Conservation (phyloP, 2,797 vertebrate genomes). For the Macropus fuliginosus region DNA sequence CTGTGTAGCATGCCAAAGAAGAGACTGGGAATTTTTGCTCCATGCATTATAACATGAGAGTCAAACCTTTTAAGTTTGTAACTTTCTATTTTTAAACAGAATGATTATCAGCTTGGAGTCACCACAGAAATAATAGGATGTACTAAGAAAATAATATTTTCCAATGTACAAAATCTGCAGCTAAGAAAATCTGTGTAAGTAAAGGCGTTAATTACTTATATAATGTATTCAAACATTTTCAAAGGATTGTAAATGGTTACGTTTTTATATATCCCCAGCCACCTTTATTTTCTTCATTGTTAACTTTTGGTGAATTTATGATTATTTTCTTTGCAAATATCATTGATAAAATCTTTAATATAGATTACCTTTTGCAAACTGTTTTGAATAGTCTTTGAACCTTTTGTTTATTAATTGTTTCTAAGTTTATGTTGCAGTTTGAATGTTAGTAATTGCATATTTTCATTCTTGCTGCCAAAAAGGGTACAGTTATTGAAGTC, state of each 20-base stretch:
- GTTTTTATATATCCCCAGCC: not conserved
- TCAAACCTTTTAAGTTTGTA: not conserved
- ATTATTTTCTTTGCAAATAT: not conserved
- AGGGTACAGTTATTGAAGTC: conserved; percentile 91
- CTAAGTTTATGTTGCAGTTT: conserved; percentile 38
- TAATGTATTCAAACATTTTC: not conserved
- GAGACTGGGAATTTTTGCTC: conserved; percentile 80
- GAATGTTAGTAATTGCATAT: conserved; percentile 24
- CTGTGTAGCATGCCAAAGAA: conserved; percentile 90
- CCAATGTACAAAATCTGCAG: conserved; percentile 84
- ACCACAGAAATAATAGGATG: conserved; percentile 60
- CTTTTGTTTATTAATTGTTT: not conserved
- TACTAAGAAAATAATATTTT: conserved; percentile 85
- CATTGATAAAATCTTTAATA: conserved; percentile 17
- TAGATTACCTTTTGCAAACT: not conserved
- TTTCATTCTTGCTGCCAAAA: conserved; percentile 54
- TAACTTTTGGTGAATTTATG: not conserved
- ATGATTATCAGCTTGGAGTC: conserved; percentile 10
- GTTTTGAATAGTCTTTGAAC: not conserved
- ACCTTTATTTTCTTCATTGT: conserved; percentile 15
- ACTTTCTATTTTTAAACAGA: conserved; percentile 67
- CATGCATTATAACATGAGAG: not conserved
- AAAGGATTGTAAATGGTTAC: conserved; percentile 3
- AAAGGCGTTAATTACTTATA: conserved; percentile 84
- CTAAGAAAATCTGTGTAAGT: conserved; percentile 85